Evolutionary conservation across 2,113 vertebrate genomes (phyloP).

Genomic region (Tupaia tana): DNA sequence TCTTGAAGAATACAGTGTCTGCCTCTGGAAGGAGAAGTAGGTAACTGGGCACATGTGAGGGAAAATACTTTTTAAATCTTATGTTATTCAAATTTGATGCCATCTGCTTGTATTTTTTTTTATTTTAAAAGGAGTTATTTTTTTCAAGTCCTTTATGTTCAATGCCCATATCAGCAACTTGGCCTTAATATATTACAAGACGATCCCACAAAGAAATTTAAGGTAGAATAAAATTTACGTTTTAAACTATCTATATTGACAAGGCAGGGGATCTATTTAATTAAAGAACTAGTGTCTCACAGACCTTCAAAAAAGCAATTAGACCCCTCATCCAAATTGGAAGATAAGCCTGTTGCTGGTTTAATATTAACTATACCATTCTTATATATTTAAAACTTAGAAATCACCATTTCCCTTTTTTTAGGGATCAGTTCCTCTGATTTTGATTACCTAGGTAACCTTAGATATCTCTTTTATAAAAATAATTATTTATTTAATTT

Average conservation of each 20-base stretch:
- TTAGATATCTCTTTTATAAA: not conserved
- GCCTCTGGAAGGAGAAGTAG: not conserved
- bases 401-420: not conserved
- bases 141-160: not conserved
- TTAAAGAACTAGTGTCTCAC: not conserved
- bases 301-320: not conserved
- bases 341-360: not conserved
- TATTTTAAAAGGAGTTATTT: slow-evolving; percentile 10
- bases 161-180: not conserved
- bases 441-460: not conserved
- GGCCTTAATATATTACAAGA: not conserved
- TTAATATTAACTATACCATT: not conserved
- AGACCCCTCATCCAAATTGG: not conserved
- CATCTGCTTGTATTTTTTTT: not conserved
- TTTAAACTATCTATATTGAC: not conserved
- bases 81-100: not conserved
- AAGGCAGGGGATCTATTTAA: not conserved
- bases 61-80: not conserved
- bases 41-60: not conserved
- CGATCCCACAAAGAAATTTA: not conserved
- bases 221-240: not conserved
- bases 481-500: too few relatives aligned
- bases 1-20: not conserved
- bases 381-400: slow-evolving; percentile 22
- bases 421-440: not conserved